Evolutionary conservation across 2,113 vertebrate genomes (phyloP).

Genomic region (Talpa occidentalis): DNA sequence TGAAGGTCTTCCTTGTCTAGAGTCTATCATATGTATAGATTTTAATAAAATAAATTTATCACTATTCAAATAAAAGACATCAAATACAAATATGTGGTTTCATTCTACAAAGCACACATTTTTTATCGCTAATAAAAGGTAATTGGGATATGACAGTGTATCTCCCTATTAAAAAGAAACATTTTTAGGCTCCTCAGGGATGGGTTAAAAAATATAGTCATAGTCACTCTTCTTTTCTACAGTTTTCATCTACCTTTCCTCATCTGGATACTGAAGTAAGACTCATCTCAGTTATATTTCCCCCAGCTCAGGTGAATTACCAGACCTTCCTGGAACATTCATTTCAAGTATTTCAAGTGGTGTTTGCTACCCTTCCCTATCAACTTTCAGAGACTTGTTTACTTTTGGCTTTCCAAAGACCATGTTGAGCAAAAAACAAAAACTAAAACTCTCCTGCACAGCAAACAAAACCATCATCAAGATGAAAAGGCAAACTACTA

Average conservation of each 20-base stretch:
- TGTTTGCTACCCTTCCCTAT: background rate
- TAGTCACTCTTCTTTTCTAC: background rate
- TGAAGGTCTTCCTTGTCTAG: background rate
- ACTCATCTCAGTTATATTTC: background rate
- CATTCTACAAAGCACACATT: background rate
- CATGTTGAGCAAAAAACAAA: background rate
- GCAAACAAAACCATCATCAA: too few relatives aligned
- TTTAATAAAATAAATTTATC: conserved; percentile 15
- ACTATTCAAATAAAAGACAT: background rate
- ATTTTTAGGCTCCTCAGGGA: background rate
- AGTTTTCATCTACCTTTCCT: background rate
- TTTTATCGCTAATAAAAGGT: background rate
- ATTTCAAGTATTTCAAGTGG: background rate
- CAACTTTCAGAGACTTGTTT: background rate
- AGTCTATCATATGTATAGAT: background rate
- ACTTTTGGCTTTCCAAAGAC: background rate
- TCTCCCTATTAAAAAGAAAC: background rate
- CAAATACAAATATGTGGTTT: background rate
- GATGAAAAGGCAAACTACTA: too few relatives aligned
- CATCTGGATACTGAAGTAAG: background rate
- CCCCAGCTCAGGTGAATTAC: background rate
- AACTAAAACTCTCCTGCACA: too few relatives aligned
- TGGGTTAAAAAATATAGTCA: background rate
- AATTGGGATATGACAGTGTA: background rate
- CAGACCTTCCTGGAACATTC: background rate